Base-by-base conservation (phyloP, 2,797 vertebrate species). In the Naso thynnoides region DNA sequence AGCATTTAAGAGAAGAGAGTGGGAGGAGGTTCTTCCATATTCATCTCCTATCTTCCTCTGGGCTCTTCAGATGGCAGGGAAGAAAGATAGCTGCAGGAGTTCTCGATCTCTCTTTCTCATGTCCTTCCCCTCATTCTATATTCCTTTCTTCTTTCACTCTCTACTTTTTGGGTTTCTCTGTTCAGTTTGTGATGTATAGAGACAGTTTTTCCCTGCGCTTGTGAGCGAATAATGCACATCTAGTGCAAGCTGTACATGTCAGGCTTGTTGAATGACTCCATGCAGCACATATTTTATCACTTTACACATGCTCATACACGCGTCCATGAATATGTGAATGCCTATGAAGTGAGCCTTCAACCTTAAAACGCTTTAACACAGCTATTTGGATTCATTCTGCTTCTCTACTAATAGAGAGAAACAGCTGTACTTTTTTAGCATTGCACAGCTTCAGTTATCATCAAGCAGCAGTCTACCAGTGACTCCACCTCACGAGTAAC, bases 31-130 rank as follows among this genome's bases (percentile, higher is more conserved):
- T 87, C 78, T 64, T 80, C 81, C 76, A 85, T 87, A 89, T 90
- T 90, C 84, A 85, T 89, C 83, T 80, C 31, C 57, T 56, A 69
- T 83, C 83, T 84, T 91, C 84, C 87, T 91, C 82, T 89, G 82
- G 88, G 88, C 86, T 84, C 86, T 78, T 89, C 83, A 86, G 63
- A 88, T 82, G 63, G 75, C 68, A 50, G 64, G 48, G 63, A 88
- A 69, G 79, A 82, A 77, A 75, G 85, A 84, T 86, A 62, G 79
- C 86, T 89, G 87, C 86, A 82, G 89, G 90, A 91, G 83, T 50
- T 88, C 80, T 83, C 61, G 14, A 2, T 77, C 71, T 67, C 80
- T 79, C 71, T 79, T 82, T 75, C 67, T 73, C 61, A 68, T 67
- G 65, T 81, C 73, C 79, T 85, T 85, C 65, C 64, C 71, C 82